phyloP scores from a whole-genome alignment of 53 echinoderm and acorn worm genomes.

The Astropecten irregularis region DNA sequence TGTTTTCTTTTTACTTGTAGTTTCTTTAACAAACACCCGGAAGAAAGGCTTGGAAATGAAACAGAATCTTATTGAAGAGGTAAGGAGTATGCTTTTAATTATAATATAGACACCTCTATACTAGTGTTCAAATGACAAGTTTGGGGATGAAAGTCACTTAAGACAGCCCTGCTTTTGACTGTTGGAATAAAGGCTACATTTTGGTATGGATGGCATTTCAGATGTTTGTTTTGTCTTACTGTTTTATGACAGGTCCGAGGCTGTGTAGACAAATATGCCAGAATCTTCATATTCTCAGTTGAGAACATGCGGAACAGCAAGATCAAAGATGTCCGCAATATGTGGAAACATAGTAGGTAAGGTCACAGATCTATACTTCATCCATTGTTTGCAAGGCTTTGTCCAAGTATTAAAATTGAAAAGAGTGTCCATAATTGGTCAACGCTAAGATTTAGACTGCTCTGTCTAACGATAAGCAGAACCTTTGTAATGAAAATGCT shows the following conservation, averaged over 20 bases:
- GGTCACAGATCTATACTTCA: background rate
- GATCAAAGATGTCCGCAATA: slow-evolving; percentile 88
- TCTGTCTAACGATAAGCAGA: no score
- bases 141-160: no score
- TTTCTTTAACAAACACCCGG: slow-evolving; percentile 87
- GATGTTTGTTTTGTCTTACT: no score
- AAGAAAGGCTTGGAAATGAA: slow-evolving; percentile 92
- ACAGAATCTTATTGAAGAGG: slow-evolving; percentile 94
- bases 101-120: no score
- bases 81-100: background rate
- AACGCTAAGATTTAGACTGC: no score
- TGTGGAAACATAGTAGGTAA: slow-evolving; percentile 98
- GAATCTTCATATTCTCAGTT: slow-evolving; percentile 89
- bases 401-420: no score
- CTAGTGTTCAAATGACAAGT: no score
- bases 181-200: no score
- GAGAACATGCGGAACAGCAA: slow-evolving; percentile 98
- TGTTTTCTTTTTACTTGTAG: slow-evolving; percentile 28
- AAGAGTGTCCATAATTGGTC: no score
- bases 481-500: no score
- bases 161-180: no score
- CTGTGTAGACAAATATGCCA: slow-evolving; percentile 83
- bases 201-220: no score
- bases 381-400: background rate
- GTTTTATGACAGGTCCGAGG: slow-evolving; percentile 65